A percentile compares a stretch with the other conserved stretches of the same genome.
Evolutionary conservation across 2,888 invertebrate species (phyloP).

Genomic region (Agonopterix heracliana): DNA sequence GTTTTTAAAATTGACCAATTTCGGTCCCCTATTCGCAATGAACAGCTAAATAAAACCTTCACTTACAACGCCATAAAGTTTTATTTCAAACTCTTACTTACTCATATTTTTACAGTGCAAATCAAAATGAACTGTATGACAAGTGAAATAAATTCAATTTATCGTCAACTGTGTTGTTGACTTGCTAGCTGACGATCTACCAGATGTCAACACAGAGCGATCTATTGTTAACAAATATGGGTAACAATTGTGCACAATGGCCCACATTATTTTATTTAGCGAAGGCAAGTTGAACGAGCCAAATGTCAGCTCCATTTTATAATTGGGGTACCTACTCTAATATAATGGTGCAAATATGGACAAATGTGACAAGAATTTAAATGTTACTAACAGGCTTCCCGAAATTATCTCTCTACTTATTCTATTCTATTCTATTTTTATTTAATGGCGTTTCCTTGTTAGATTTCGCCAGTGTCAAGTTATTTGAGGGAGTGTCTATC

Average conservation of each 20-base stretch:
- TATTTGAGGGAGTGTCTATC: too few relatives aligned
- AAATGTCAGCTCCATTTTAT: conserved; percentile 63
- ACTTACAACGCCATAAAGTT: neutral
- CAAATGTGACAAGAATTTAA: too few relatives aligned
- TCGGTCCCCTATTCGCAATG: neutral
- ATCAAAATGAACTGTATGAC: too few relatives aligned
- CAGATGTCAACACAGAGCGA: conserved; percentile 61
- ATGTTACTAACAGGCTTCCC: too few relatives aligned
- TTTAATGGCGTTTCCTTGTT: too few relatives aligned
- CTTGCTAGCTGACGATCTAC: conserved; percentile 28
- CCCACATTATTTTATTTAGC: conserved; percentile 61
- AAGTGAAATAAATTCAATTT: too few relatives aligned
- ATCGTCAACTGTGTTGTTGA: neutral
- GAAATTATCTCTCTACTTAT: too few relatives aligned
- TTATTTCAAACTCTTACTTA: too few relatives aligned
- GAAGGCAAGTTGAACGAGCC: conserved; percentile 50
- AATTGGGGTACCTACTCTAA: conserved; percentile 44
- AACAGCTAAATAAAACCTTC: neutral
- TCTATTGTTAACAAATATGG: conserved; percentile 69
- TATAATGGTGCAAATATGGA: conserved; percentile 26
- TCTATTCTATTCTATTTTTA: too few relatives aligned
- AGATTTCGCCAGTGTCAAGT: too few relatives aligned
- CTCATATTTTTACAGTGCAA: too few relatives aligned
- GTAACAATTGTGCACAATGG: conserved; percentile 65
- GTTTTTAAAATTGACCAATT: conserved; percentile 31